Evolutionary conservation across 2,797 vertebrate genomes (phyloP).

Genomic region (Sebastes taczanowskii): DNA sequence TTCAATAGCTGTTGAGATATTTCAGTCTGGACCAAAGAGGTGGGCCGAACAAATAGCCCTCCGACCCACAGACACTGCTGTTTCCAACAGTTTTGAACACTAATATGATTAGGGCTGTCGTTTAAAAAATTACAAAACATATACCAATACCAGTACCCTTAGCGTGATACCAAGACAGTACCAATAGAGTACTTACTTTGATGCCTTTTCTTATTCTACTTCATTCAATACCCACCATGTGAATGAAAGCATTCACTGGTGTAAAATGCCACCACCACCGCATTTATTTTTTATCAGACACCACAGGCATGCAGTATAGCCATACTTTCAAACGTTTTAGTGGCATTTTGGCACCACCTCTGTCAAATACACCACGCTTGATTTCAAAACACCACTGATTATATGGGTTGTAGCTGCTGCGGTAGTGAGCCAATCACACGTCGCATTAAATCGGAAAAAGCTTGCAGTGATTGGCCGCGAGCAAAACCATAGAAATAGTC

Average conservation of each 20-base stretch:
- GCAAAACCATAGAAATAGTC: background rate
- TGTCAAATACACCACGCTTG: background rate
- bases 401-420: background rate
- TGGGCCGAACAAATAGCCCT: background rate
- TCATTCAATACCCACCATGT: background rate
- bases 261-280: background rate
- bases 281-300: too few relatives aligned
- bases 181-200: background rate
- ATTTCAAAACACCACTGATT: fast-evolving
- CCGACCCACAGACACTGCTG: too few relatives aligned
- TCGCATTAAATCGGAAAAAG: background rate
- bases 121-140: background rate
- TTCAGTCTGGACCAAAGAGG: background rate
- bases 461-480: background rate
- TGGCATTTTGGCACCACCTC: background rate
- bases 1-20: background rate
- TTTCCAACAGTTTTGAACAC: background rate
- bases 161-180: too few relatives aligned
- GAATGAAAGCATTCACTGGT: background rate
- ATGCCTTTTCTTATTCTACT: background rate
- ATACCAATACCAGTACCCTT: too few relatives aligned
- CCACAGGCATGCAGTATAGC: background rate
- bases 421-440: background rate
- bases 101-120: background rate
- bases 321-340: background rate